Evolutionary conservation across 2,113 vertebrate genomes (phyloP), one percentile per base, ranked within the genome.

Genomic region (Pycnonotus jocosus): DNA sequence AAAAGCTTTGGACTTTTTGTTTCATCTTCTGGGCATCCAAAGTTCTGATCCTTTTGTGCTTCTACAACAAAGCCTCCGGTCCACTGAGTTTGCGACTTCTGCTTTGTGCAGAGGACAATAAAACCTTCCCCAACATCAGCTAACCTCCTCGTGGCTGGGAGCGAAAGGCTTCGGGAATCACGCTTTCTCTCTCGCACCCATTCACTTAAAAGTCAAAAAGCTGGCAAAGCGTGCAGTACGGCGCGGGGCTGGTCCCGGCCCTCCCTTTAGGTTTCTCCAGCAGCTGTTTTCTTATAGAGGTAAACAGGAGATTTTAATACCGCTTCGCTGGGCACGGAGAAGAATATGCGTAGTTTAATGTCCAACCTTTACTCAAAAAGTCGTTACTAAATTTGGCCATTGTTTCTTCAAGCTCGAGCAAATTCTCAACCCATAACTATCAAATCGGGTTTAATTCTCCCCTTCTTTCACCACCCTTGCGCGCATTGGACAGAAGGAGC

Each of bases 21-120:
- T 90, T 84, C 76, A 81, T 69, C 80, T 56, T 77, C 45, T 42
- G 35, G 56, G 45, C 72, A 54, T 48, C 42, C 11, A 11, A 92
- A 91, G 66, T 93, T 71, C 57, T 5, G 62, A 83, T 69, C 61
- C 93, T 96, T 96, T 92, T 96, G 88, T 95, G 57, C 47, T 65
- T 21, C 81, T 31, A 30, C 70, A 90, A 96, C 82, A 96, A 96
- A 97, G 94, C 92, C 94, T n/a, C 82, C 37, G 4, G 83, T 80
- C 74, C 80, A 86, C 64, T 44, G 74, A 88, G 87, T 91, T 89
- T 72, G 86, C 77, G 77, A 91, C 92, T 95, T 87, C 33, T 86
- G 92, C 91, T 94, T 96, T 96, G 84, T 91, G 88, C 53, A 22
- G 66, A 81, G 93, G 89, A 94, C 76, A 91, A 90, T 93, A 92